Evolutionary conservation across 2,113 vertebrate species (phyloP).

Genomic region (Siniperca knerii): DNA sequence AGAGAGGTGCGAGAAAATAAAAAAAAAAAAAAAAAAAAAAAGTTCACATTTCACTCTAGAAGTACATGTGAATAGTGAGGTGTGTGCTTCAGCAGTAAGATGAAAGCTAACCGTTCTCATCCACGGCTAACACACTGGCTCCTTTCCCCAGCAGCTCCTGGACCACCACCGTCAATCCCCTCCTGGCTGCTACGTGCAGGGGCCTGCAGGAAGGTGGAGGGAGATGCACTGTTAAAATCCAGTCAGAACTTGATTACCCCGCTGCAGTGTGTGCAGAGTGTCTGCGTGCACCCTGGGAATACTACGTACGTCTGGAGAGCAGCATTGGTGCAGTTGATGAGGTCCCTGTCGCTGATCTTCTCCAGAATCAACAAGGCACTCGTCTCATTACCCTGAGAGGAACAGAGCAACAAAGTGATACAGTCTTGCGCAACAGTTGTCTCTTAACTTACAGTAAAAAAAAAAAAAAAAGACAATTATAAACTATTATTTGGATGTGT

Average conservation of each 20-base stretch:
- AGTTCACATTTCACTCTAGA: background rate
- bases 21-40: background rate
- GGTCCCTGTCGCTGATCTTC: slow-evolving; percentile 94
- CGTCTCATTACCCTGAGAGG: slow-evolving; percentile 94
- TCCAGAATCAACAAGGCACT: slow-evolving; percentile 99
- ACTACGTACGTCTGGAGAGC: slow-evolving; percentile 95
- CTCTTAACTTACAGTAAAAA: background rate
- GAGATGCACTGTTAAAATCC: background rate
- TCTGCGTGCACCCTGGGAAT: background rate
- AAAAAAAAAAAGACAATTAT: too few relatives aligned
- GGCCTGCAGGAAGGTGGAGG: slow-evolving; percentile 84
- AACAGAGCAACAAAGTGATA: background rate
- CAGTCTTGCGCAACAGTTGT: background rate
- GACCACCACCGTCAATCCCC: slow-evolving; percentile 95
- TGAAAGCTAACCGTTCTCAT: slow-evolving; percentile 92
- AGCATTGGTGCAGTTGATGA: slow-evolving; percentile 96
- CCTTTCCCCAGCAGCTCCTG: slow-evolving; percentile 97
- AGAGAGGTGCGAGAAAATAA: background rate
- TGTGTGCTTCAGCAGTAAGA: background rate
- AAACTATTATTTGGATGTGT: background rate
- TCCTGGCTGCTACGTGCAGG: slow-evolving; percentile 95
- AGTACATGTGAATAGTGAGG: background rate
- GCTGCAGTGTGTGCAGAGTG: background rate
- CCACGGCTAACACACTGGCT: slow-evolving; percentile 97
- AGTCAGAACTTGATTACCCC: background rate